Evolutionary conservation across 2,888 invertebrate genomes (phyloP).

Genomic region (Pandemis cinnamomeana): DNA sequence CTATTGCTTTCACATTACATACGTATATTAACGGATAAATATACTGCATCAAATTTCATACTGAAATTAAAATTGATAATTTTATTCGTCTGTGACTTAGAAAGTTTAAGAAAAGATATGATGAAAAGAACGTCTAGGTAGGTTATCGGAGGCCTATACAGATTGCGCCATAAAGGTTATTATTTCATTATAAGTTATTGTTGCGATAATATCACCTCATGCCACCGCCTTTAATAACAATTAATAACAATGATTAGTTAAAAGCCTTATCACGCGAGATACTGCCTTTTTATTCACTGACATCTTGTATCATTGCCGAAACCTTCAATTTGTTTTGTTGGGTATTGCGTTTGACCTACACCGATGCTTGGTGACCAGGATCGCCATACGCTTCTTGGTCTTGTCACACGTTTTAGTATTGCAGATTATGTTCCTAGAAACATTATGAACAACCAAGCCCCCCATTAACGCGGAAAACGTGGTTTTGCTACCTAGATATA

Average conservation of each 20-base stretch:
- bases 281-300: background rate
- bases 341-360: background rate
- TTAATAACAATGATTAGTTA: slow-evolving; percentile 23
- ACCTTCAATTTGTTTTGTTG: background rate
- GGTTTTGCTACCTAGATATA: no score
- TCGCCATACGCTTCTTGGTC: background rate
- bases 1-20: no score
- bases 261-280: slow-evolving; percentile 3
- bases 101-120: slow-evolving; percentile 6
- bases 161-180: slow-evolving; percentile 10
- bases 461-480: no score
- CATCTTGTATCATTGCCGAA: background rate
- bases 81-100: no score
- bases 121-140: background rate
- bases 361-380: background rate
- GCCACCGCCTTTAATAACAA: slow-evolving; percentile 20
- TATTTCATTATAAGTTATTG: slow-evolving; percentile 21
- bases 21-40: background rate
- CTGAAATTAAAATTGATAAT: no score
- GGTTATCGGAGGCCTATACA: slow-evolving; percentile 22
- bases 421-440: no score
- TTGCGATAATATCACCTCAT: slow-evolving; percentile 32
- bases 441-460: no score
- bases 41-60: background rate
- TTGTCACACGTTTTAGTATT: background rate